These are phyloP conservation scores for Chorisops tibialis DNA, from an alignment of 2,888 invertebrate species.

Conservation along the genomic window DNA sequence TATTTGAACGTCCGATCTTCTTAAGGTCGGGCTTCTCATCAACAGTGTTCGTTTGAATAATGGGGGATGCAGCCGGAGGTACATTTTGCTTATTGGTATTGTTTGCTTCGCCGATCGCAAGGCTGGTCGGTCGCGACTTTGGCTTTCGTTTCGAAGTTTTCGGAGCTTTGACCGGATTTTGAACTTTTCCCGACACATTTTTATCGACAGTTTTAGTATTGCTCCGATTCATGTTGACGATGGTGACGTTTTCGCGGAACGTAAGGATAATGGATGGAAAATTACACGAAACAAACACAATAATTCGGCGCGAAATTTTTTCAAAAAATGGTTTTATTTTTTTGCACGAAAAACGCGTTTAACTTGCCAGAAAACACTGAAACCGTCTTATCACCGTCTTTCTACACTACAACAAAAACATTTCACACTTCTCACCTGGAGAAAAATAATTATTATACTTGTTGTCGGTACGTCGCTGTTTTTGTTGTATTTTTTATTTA, in stretches of 20 bases:
- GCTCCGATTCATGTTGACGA: slow-evolving; percentile 12
- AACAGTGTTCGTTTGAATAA: neutral
- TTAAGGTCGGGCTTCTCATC: slow-evolving; percentile 20
- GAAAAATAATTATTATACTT: neutral
- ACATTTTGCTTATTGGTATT: neutral
- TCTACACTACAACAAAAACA: slow-evolving; percentile 12
- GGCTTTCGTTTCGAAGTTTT: neutral
- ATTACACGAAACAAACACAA: too few species aligned
- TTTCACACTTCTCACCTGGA: slow-evolving; percentile 2
- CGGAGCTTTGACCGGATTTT: neutral
- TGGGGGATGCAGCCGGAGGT: neutral
- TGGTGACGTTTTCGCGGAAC: too few species aligned
- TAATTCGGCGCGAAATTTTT: too few species aligned
- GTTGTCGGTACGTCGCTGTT: too few species aligned
- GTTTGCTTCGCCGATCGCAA: neutral
- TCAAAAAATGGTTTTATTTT: too few species aligned
- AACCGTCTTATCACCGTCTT: too few species aligned
- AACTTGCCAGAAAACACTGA: too few species aligned
- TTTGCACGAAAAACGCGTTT: too few species aligned
- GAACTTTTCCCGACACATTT: slow-evolving; percentile 15
- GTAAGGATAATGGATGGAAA: too few species aligned
- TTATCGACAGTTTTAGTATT: slow-evolving; percentile 2
- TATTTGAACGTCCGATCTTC: slow-evolving; percentile 49
- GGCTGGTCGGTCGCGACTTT: slow-evolving; percentile 2
- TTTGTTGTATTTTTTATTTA: too few species aligned